These are phyloP conservation scores for Euproctis similis DNA, from an alignment of 2,888 invertebrate species.

Conservation along the genomic window DNA sequence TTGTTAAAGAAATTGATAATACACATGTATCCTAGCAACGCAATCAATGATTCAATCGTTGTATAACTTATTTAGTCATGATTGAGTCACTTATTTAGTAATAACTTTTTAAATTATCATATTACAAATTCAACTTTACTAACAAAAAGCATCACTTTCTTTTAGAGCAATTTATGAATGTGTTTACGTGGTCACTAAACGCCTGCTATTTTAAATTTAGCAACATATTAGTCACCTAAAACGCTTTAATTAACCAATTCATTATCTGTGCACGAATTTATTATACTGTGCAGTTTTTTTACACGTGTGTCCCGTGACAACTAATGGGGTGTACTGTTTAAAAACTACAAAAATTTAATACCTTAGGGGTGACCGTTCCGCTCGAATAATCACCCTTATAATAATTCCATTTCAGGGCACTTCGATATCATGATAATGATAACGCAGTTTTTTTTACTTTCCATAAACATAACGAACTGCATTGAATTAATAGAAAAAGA, in stretches of 20 bases:
- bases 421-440: constrained; percentile 27
- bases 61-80: no score
- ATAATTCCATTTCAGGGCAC: constrained; percentile 28
- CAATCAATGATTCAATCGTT: no score
- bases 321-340: constrained; percentile 38
- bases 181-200: no score
- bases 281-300: constrained; percentile 11
- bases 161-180: no score
- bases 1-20: constrained; percentile 30
- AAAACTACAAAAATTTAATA: constrained; percentile 31
- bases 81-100: no score
- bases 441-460: constrained; percentile 26
- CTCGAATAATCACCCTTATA: constrained; percentile 43
- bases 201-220: constrained; percentile 7
- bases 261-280: no score
- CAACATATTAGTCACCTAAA: constrained; percentile 5
- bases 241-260: constrained; percentile 14
- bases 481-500: no score
- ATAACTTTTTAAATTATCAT: no score
- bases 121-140: no score
- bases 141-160: no score
- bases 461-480: no score
- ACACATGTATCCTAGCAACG: constrained; percentile 54
- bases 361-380: constrained; percentile 43
- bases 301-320: constrained; percentile 28